These are phyloP conservation scores for Lepidothrix coronata DNA, from an alignment of 2,113 vertebrate species.

Conservation along the genomic window DNA sequence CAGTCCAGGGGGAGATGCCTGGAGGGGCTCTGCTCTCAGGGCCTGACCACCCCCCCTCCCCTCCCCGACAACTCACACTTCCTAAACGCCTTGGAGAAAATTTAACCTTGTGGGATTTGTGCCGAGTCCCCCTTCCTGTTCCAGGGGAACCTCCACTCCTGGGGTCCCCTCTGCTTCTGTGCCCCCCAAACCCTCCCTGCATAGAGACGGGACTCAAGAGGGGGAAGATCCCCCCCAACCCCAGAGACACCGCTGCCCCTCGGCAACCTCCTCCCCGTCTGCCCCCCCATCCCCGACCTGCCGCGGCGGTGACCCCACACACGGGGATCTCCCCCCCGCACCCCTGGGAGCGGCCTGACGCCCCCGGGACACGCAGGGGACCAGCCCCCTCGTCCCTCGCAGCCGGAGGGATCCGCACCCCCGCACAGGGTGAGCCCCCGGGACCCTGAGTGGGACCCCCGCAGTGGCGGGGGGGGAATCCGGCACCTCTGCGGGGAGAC, in stretches of 20 bases:
- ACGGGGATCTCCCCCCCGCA: too few relatives aligned
- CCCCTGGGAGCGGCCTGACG: neutral
- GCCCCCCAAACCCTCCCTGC: neutral
- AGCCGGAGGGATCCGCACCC: neutral
- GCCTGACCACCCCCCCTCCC: too few relatives aligned
- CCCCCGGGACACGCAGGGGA: too few relatives aligned
- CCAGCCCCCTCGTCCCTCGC: too few relatives aligned
- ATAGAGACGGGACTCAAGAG: too few relatives aligned
- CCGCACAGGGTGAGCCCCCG: neutral
- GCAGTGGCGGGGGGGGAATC: neutral
- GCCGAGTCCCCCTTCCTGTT: neutral
- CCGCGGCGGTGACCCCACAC: neutral
- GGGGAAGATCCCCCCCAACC: accelerated
- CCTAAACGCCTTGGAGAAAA: neutral
- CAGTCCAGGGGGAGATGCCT: neutral
- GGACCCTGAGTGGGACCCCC: neutral
- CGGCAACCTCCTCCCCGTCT: neutral
- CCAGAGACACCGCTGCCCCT: neutral
- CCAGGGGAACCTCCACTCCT: neutral
- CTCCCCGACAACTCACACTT: neutral
- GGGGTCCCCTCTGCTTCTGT: neutral
- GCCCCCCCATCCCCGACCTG: neutral
- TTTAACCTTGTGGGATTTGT: slow-evolving; percentile 17
- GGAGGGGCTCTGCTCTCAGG: neutral
- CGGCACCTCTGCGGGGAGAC: neutral